These are phyloP conservation scores for Struthio camelus DNA, from an alignment of 2,113 vertebrate species.

Conservation along the genomic window DNA sequence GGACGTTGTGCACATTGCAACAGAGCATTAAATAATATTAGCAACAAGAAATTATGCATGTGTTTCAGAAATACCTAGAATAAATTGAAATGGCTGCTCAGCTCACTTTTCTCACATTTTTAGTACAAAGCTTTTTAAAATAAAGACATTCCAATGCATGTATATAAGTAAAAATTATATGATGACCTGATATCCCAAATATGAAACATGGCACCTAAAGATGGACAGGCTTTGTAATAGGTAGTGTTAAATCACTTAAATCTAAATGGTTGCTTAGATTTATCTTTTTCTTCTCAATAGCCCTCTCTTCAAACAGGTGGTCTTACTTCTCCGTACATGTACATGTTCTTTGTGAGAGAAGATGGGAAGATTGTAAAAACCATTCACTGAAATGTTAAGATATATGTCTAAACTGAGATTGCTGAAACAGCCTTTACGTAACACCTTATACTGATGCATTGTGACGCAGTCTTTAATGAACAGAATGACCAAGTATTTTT, in stretches of 20 bases:
- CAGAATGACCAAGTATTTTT: background rate
- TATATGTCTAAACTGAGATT: background rate
- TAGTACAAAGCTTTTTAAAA: background rate
- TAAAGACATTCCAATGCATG: background rate
- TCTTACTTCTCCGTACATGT: background rate
- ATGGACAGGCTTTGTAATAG: background rate
- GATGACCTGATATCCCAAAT: background rate
- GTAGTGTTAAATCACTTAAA: background rate
- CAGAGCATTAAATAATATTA: background rate
- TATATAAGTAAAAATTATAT: conserved; percentile 14
- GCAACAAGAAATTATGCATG: background rate
- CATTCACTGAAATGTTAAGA: background rate
- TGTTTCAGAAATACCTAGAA: background rate
- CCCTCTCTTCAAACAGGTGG: rapidly evolving
- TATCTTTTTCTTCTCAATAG: background rate
- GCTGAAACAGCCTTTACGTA: background rate
- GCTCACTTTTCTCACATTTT: background rate
- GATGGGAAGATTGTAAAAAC: background rate
- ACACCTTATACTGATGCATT: background rate
- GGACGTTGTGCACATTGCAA: background rate
- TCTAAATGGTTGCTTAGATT: background rate
- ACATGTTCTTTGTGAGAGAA: background rate
- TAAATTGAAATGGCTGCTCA: background rate
- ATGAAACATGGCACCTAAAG: background rate
- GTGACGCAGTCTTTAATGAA: background rate